A percentile compares a stretch with the other conserved stretches of the same genome.
phyloP scores from a whole-genome alignment of 37 sponge, comb jelly and placozoan genomes.

The Halisarca cf. caerulea region DNA sequence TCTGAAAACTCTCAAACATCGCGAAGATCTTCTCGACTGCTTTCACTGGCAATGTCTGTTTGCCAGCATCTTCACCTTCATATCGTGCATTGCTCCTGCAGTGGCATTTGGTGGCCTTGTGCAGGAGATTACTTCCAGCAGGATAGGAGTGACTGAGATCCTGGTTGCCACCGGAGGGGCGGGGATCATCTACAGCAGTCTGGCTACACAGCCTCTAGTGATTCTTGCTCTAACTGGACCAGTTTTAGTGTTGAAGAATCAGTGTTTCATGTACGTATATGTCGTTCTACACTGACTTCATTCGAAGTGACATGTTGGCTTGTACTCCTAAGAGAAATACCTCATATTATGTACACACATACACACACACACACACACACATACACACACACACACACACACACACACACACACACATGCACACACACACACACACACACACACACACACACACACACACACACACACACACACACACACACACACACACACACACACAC shows the following conservation, averaged over 20 bases:
- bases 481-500: too few relatives aligned
- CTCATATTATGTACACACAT: too few relatives aligned
- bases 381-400: too few relatives aligned
- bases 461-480: too few relatives aligned
- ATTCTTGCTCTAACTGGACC: slow-evolving; percentile 85
- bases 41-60: slow-evolving; percentile 55
- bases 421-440: too few relatives aligned
- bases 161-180: slow-evolving; percentile 59
- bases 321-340: too few relatives aligned
- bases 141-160: slow-evolving; percentile 74
- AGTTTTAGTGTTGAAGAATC: slow-evolving; percentile 74
- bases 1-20: too few relatives aligned
- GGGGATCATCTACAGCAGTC: slow-evolving; percentile 54
- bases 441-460: too few relatives aligned
- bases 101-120: slow-evolving; percentile 85
- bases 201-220: slow-evolving; percentile 74
- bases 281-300: too few relatives aligned
- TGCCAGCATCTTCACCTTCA: slow-evolving; percentile 71
- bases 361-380: too few relatives aligned
- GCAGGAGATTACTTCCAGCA: slow-evolving; percentile 65
- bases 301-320: too few relatives aligned
- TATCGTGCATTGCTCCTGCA: slow-evolving; percentile 78
- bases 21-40: slow-evolving; percentile 61
- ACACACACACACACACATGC: too few relatives aligned
- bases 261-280: slow-evolving; percentile 61